These are phyloP conservation scores for Elaphurus davidianus DNA, from an alignment of 2,113 vertebrate genomes.

Conservation along the genomic window DNA sequence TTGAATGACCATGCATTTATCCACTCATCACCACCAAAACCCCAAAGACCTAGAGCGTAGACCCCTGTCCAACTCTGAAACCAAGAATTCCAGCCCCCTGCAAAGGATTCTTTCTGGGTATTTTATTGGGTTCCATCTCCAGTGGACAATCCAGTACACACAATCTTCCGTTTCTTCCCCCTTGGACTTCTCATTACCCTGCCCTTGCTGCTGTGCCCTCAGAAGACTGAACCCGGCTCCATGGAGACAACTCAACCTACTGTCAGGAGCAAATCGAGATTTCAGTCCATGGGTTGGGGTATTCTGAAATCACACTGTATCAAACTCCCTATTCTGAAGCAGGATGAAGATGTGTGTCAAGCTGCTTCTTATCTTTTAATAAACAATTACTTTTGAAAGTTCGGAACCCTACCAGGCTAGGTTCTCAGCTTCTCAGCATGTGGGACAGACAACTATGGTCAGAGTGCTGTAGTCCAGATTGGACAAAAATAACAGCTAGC, in stretches of 20 bases:
- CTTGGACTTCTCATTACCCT: neutral
- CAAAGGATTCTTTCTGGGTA: neutral
- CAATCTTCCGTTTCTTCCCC: rapidly evolving
- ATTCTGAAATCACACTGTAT: neutral
- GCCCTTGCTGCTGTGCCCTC: neutral
- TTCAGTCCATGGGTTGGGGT: neutral
- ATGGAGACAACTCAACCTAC: neutral
- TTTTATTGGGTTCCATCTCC: neutral
- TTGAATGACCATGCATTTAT: neutral
- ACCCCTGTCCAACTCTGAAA: neutral
- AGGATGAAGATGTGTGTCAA: slow-evolving; percentile 51
- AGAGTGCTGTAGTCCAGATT: neutral
- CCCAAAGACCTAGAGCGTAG: neutral
- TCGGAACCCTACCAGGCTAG: neutral
- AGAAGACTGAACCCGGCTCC: neutral
- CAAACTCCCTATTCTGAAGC: neutral
- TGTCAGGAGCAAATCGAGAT: neutral
- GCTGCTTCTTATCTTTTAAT: slow-evolving; percentile 49
- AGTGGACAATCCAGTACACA: neutral
- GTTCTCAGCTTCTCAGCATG: slow-evolving; percentile 47
- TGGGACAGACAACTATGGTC: neutral
- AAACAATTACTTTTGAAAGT: slow-evolving; percentile 61
- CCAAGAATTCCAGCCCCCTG: neutral
- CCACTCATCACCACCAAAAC: neutral
- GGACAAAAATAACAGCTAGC: slow-evolving; percentile 30